These are phyloP conservation scores for Simalia tracyae DNA, from an alignment of 2,797 vertebrate genomes.

Conservation along the genomic window DNA sequence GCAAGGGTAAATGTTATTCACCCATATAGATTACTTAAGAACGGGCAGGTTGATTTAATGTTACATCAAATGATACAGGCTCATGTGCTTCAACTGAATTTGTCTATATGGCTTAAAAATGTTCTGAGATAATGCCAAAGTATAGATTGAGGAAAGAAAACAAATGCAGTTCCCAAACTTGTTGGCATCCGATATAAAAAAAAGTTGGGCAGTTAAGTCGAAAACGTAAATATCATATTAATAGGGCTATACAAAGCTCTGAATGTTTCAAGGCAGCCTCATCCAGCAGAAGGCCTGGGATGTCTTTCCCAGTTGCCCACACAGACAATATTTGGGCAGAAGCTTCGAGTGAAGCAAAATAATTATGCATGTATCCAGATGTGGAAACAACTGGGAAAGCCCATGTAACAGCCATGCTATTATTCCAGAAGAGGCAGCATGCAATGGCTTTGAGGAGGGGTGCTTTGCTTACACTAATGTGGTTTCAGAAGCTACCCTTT, in stretches of 20 bases:
- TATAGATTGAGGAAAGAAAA: background rate
- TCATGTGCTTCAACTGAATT: conserved; percentile 25
- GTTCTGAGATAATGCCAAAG: conserved; percentile 19
- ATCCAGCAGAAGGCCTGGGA: background rate
- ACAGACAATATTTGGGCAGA: background rate
- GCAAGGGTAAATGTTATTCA: conserved; percentile 17
- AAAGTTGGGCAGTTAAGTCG: background rate
- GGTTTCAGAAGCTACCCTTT: too few species aligned
- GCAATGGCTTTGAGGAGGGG: background rate
- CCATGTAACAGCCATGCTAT: background rate
- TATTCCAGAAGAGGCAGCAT: background rate
- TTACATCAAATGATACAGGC: conserved; percentile 28
- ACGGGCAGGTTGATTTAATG: conserved; percentile 50
- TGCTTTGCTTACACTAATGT: background rate
- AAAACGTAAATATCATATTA: conserved; percentile 1
- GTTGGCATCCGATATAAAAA: background rate
- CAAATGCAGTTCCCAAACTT: background rate
- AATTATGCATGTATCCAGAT: background rate
- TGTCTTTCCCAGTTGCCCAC: background rate
- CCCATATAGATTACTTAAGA: conserved; percentile 46
- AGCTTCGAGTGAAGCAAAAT: background rate
- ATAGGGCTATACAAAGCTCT: background rate
- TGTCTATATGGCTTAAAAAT: background rate
- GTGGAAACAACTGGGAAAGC: background rate
- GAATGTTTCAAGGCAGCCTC: background rate